Percentiles rank a stretch among this genome's conserved stretches.
phyloP scores from a whole-genome alignment of 2,888 invertebrate genomes.

The Hemaris fuciformis region DNA sequence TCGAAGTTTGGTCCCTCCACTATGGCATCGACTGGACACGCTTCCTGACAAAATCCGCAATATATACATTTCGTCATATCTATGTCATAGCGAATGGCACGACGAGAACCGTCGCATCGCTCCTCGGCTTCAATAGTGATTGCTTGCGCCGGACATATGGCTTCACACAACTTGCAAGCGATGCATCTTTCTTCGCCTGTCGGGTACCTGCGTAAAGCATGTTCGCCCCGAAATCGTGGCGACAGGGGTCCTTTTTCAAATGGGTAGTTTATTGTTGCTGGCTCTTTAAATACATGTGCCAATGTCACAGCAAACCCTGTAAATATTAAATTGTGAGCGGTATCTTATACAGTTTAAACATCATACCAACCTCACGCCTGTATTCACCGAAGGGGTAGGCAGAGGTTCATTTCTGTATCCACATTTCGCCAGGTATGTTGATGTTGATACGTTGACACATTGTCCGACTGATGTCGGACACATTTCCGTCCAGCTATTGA shows the following conservation, averaged over 20 bases:
- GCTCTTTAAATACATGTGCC: conserved; percentile 87
- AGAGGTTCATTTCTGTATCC: too few species aligned
- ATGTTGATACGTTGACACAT: too few species aligned
- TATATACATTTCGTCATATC: conserved; percentile 99
- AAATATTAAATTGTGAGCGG: not conserved
- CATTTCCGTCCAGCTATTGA: too few species aligned
- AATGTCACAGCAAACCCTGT: conserved; percentile 89
- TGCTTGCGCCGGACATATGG: conserved; percentile 99
- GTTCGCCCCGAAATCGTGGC: conserved; percentile 98
- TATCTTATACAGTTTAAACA: too few species aligned
- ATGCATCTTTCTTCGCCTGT: conserved; percentile 99
- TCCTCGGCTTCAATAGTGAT: conserved; percentile 99
- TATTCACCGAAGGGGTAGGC: too few species aligned
- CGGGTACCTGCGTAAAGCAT: conserved; percentile 97
- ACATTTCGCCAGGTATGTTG: too few species aligned
- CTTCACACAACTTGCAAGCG: conserved; percentile 99
- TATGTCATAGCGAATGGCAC: conserved; percentile 98
- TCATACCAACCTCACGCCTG: not conserved
- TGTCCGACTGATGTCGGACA: too few species aligned
- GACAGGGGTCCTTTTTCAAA: conserved; percentile 99
- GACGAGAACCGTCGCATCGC: conserved; percentile 95
- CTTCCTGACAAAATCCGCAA: conserved; percentile 99
- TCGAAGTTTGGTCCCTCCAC: conserved; percentile 99
- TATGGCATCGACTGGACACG: conserved; percentile 98
- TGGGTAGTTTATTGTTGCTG: conserved; percentile 99